Evolutionary conservation across 1,140 invertebrate species (phyloP).

Genomic region (Papilio dardanus): DNA sequence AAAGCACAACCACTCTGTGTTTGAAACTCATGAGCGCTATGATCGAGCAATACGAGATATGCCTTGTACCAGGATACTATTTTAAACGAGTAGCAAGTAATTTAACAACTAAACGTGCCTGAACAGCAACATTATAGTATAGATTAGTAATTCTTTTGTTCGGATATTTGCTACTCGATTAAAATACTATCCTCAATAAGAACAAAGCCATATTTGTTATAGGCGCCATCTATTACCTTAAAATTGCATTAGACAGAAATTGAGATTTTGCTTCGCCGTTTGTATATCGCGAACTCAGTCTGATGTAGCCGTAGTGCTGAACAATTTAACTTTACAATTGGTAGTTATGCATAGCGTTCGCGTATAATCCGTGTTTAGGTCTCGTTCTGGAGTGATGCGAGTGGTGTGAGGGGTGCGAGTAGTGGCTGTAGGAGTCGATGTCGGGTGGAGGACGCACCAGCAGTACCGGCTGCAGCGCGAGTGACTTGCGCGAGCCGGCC

Average conservation of each 20-base stretch:
- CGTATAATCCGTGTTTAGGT: slow-evolving; percentile 78
- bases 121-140: too few relatives aligned
- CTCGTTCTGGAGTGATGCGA: slow-evolving; percentile 84
- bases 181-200: too few relatives aligned
- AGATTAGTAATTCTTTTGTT: too few relatives aligned
- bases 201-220: too few relatives aligned
- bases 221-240: slow-evolving; percentile 65
- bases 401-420: slow-evolving; percentile 76
- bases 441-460: slow-evolving; percentile 86
- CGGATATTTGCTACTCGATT: too few relatives aligned
- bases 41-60: background rate
- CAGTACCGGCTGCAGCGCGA: slow-evolving; percentile 93
- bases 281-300: too few relatives aligned
- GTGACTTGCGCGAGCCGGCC: slow-evolving; percentile 91
- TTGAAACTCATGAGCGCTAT: slow-evolving; percentile 8
- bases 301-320: too few relatives aligned
- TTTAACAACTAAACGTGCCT: too few relatives aligned
- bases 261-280: too few relatives aligned
- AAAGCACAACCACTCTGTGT: background rate
- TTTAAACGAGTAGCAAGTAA: too few relatives aligned
- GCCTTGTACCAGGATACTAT: background rate
- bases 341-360: slow-evolving; percentile 85
- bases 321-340: slow-evolving; percentile 81
- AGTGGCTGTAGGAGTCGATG: slow-evolving; percentile 89
- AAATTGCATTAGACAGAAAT: too few relatives aligned